Evolutionary conservation across 2,797 vertebrate species (phyloP), one percentile per base, ranked within the genome.

Genomic region (Amazonetta brasiliensis): DNA sequence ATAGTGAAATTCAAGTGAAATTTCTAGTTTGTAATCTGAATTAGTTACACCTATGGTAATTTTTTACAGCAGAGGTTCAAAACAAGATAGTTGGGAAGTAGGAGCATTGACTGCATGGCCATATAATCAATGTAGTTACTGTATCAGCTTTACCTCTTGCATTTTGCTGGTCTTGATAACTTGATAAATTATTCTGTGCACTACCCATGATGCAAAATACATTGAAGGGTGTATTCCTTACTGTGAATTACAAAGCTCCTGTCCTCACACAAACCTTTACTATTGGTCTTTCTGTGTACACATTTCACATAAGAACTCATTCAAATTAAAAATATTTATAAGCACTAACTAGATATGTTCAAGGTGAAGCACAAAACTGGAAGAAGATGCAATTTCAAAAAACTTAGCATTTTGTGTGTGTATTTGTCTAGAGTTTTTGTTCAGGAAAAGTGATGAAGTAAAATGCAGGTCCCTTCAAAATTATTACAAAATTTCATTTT

Each of bases 91-190:
- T 6, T 26, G 35, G 25, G 73, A 73, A 75, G 2, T 8, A 72
- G 17, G 11, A 92, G 31, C 1, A 12, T 67, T 60, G 21, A 55
- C 4, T 2, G 0, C 1, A 5, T 12, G 26, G 6, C 4, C 7
- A 58, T 46, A 39, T 2, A n/a, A 11, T 39, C 2, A 2, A 63
- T 41, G 11, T 55, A 62, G 48, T 79, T 58, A 69, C 18, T 66
- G 1, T 2, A 5, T 56, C n/a, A 79, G 2, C 5, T 71, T 80
- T 17, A 59, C 4, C 11, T 77, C 16, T 58, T 59, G 7, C 3
- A 33, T 59, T 67, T 59, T 74, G 5, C 50, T 77, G 18, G 2
- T 68, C 31, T 66, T 69, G 14, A 54, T 64, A 9, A 28, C 25
- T 52, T 52, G 46, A 48, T 48, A 83, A 37, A 48, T 8, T 55